These are phyloP conservation scores for Heliornis fulica DNA, from an alignment of 2,113 vertebrate genomes.

Conservation along the genomic window DNA sequence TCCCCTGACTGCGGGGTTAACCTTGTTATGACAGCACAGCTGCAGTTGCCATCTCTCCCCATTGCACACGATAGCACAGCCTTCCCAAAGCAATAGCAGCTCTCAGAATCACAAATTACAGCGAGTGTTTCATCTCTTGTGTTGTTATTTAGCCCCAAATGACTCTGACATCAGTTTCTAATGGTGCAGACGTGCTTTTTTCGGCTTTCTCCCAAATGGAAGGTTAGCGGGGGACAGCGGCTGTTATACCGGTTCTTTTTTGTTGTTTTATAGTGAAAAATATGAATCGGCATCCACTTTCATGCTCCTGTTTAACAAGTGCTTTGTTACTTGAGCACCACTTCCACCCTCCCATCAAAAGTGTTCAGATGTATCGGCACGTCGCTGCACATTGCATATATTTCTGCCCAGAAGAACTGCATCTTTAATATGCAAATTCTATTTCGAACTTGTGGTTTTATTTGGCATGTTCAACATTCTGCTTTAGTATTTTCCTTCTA, in stretches of 20 bases:
- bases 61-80: background rate
- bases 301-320: background rate
- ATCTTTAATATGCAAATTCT: background rate
- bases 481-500: background rate
- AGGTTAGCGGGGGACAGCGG: background rate
- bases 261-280: background rate
- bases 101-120: background rate
- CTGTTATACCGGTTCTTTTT: background rate
- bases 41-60: constrained; percentile 17
- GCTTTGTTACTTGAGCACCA: background rate
- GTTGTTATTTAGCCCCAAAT: background rate
- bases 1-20: background rate
- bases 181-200: background rate
- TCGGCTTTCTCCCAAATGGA: accelerated
- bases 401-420: background rate
- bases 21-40: constrained; percentile 51
- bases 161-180: background rate
- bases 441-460: background rate
- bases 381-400: background rate
- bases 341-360: background rate
- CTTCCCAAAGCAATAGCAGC: background rate
- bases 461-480: background rate
- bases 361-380: background rate
- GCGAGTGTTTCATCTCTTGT: background rate
- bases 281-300: background rate